Base-by-base conservation (phyloP, 2,797 vertebrate species). In the Gila robusta region DNA sequence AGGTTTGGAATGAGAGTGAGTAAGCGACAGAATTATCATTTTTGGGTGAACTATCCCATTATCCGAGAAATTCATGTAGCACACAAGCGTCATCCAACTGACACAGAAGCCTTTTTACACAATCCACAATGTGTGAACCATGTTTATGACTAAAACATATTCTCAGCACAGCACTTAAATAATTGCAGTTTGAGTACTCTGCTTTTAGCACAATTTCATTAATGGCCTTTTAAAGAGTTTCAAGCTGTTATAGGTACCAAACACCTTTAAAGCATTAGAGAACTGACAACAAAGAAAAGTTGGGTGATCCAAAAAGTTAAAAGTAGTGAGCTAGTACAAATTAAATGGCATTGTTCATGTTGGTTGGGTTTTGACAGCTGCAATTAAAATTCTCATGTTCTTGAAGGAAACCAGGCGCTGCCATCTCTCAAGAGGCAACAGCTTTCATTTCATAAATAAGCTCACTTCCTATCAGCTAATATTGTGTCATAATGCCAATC, bases 311-410 rank as follows among this genome's bases (percentile, higher is more conserved):
- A 16, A 70, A 49, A 84, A 78, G 37, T 47, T 85, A 79, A 79
- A 84, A 35, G 64, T 69, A 44, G 62, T 14, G 32, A 23, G 83
- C 73, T 59, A 78, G 52, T 85, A 35, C 11, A 71, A 78, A 79
- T 79, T 70, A 85, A 69, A 84, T 2, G 17, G 0, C 52, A 85
- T 73, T 78, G 77, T 64, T 80, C 16, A 52, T 59, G 66, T 32
- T 52, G 49, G 47, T 79, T 69, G 28, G 17, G 83, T 66, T 74
- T 84, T 85, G 83, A 85, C 66, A 70, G 64, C 66, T 85, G 66
- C 83, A 62, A 85, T 85, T 79, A 85, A 85, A 85, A 71, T 9
- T 47, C 82, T 77, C 71, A 28, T 84, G 82, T 77, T 77, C 82
- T 66, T 84, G 82, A 84, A 67, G 44, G 59, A 77, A 84, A 70